Conservation (phyloP, 1,140 invertebrate genomes). For the Neodiprion lecontei region DNA sequence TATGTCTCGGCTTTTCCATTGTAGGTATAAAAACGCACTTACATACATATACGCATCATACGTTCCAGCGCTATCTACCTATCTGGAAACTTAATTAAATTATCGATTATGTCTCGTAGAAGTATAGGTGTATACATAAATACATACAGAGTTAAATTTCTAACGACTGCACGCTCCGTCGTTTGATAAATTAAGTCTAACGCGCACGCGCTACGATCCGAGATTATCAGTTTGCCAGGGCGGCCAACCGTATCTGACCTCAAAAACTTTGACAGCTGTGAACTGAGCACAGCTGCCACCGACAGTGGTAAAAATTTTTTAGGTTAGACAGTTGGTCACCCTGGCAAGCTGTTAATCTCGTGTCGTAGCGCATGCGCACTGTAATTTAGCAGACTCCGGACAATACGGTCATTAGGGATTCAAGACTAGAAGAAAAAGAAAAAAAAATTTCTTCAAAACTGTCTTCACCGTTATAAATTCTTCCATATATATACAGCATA, state of each 20-base stretch:
- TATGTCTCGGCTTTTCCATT: neutral
- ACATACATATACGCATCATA: neutral
- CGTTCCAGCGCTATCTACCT: neutral
- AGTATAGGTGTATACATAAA: neutral
- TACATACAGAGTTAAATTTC: neutral
- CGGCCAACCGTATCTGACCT: too few species aligned
- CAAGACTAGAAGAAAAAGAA: constrained; percentile 15
- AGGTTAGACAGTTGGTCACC: too few species aligned
- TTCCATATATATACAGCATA: too few species aligned
- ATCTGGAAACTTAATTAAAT: constrained; percentile 19
- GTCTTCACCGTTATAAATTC: too few species aligned
- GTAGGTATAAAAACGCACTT: neutral
- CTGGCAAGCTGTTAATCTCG: too few species aligned
- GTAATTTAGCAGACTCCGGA: constrained; percentile 12
- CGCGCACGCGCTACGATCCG: too few species aligned
- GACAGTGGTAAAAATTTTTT: neutral
- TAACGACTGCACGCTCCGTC: constrained; percentile 14
- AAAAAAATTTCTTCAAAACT: too few species aligned
- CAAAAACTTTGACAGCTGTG: neutral
- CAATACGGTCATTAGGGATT: neutral
- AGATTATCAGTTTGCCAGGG: too few species aligned
- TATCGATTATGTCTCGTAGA: constrained; percentile 11
- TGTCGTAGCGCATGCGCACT: too few species aligned
- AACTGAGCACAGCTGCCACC: neutral
- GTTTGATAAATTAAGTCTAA: constrained; percentile 4